Evolutionary conservation across 1,140 invertebrate genomes (phyloP), one percentile per base, ranked within the genome.

Genomic region (Halotydeus destructor): DNA sequence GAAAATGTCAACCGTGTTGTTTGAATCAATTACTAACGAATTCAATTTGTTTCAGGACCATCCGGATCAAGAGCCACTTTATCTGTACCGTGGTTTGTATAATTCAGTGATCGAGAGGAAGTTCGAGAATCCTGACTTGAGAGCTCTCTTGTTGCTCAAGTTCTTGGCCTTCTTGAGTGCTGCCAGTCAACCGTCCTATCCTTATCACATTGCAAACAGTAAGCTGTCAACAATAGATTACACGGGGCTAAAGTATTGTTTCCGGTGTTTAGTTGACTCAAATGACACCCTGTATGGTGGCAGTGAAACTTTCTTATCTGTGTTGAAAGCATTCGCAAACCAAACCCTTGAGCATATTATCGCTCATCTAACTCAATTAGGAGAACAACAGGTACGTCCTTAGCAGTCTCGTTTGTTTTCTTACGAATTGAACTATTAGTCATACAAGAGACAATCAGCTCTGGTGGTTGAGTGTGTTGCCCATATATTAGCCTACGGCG

Each of bases 281-380:
- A 94, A 94, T 59, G 85, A 94, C 58, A 68, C 72, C 36, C 60
- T 94, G n/a, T 93, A 93, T 59, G 85, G 84, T n/a, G n/a, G n/a
- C n/a, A n/a, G n/a, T n/a, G n/a, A n/a, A n/a, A n/a, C n/a, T n/a
- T n/a, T n/a, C n/a, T n/a, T n/a, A n/a, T n/a, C n/a, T n/a, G n/a
- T n/a, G n/a, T n/a, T n/a, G n/a, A n/a, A n/a, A n/a, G n/a, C n/a
- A n/a, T n/a, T n/a, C n/a, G n/a, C n/a, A n/a, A n/a, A n/a, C n/a
- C n/a, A n/a, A n/a, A n/a, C n/a, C n/a, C n/a, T n/a, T n/a, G n/a
- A n/a, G n/a, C n/a, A n/a, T n/a, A n/a, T n/a, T n/a, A n/a, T n/a
- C n/a, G n/a, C n/a, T n/a, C n/a, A n/a, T n/a, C n/a, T n/a, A n/a
- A n/a, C n/a, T n/a, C n/a, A n/a, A n/a, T n/a, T n/a, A n/a, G n/a